These are phyloP conservation scores for Buphagus erythrorhynchus DNA, from an alignment of 2,797 vertebrate genomes.

Conservation along the genomic window DNA sequence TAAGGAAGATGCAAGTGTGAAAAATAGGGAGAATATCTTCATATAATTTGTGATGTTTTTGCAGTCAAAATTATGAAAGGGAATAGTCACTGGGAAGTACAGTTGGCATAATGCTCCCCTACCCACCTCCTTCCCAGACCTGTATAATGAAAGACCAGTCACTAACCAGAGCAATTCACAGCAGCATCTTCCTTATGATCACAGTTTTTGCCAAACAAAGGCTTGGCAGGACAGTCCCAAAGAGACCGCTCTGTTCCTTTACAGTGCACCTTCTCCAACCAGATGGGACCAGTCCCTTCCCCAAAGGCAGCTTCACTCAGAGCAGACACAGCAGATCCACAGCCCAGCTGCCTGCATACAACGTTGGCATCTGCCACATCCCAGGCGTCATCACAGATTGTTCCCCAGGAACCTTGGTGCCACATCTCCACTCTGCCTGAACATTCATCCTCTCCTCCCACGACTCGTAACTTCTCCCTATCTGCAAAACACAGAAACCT, in stretches of 20 bases:
- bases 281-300: slow-evolving; percentile 61
- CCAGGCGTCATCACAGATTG: slow-evolving; percentile 56
- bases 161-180: slow-evolving; percentile 58
- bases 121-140: background rate
- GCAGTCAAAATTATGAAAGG: background rate
- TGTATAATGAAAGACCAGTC: background rate
- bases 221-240: slow-evolving; percentile 41
- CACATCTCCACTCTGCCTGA: slow-evolving; percentile 79
- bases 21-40: background rate
- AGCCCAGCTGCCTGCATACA: slow-evolving; percentile 52
- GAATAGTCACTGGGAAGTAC: background rate
- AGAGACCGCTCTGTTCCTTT: slow-evolving; percentile 58
- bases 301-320: slow-evolving; percentile 42
- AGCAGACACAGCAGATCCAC: slow-evolving; percentile 47
- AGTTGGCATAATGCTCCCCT: background rate
- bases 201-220: slow-evolving; percentile 18
- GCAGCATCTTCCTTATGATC: slow-evolving; percentile 66
- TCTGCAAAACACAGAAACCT: slow-evolving; percentile 53
- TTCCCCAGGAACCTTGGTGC: slow-evolving; percentile 68
- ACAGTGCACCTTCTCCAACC: slow-evolving; percentile 64
- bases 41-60: background rate
- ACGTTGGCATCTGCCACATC: slow-evolving; percentile 20
- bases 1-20: background rate
- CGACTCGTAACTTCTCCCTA: slow-evolving; percentile 66
- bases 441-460: slow-evolving; percentile 61